Base-by-base conservation (phyloP, 2,113 vertebrate genomes). In the Pachypanchax playfairii region DNA sequence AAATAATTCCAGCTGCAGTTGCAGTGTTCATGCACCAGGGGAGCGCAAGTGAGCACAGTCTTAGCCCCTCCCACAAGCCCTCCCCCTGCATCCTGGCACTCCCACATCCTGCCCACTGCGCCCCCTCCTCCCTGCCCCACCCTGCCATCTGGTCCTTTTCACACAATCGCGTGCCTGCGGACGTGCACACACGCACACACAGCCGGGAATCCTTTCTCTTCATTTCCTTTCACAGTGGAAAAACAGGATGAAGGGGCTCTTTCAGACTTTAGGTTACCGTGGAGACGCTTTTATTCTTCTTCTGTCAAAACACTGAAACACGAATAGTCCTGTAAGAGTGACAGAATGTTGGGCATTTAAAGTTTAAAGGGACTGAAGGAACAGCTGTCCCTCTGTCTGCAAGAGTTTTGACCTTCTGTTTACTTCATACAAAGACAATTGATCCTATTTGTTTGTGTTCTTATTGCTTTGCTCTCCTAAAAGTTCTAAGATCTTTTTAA, bases 31-130 rank as follows among this genome's bases (percentile, higher is more conserved):
- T 88, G 87, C 96, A 89, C 94, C 91, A 95, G 91, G 91, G 89
- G 95, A 0, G 96, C 93, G 96, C 96, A 98, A 93, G 95, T 91
- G 96, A 98, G 92, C 91, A 91, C 41, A 1, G 12, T 29, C 36
- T 38, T 86, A 54, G 66, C 87, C 82, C 85, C 91, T 33, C 91
- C 92, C 85, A 61, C 2, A 41, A n/a, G 1, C 74, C 91, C 33
- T 69, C 91, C 91, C 88, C 82, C 63, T 51, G 51, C 24, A 20
- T 25, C 39, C 68, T 73, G 59, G 73, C 77, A 88, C 88, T 86
- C 91, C 92, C 70, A 84, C 79, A 85, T 91, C 85, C 87, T 90
- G 87, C 63, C 48, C 36, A 6, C 73, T 52, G 52, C 63, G 63
- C 85, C 66, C 73, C 81, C 73, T 81, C 84, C 79, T 29, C 55